A percentile compares a stretch with the other conserved stretches of the same genome.
Evolutionary conservation across 2,113 vertebrate species (phyloP).

Genomic region (Sander vitreus): DNA sequence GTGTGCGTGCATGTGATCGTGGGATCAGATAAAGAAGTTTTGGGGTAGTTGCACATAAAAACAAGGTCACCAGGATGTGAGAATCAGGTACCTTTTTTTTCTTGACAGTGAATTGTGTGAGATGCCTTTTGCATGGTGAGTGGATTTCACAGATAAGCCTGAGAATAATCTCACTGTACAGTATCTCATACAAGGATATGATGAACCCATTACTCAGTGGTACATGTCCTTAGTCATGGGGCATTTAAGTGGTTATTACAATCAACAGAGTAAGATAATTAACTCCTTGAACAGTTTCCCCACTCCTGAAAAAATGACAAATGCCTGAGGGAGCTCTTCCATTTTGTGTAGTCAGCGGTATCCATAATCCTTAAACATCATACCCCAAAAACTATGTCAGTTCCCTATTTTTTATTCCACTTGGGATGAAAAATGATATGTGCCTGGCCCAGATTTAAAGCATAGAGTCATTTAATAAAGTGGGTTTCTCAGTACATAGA

Average conservation of each 20-base stretch:
- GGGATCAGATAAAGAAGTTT: slow-evolving; percentile 52
- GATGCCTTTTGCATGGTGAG: slow-evolving; percentile 28
- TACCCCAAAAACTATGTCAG: slow-evolving; percentile 7
- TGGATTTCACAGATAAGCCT: slow-evolving; percentile 49
- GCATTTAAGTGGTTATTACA: slow-evolving; percentile 12
- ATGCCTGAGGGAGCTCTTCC: slow-evolving; percentile 16
- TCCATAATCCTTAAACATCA: slow-evolving; percentile 22
- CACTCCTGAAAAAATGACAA: slow-evolving; percentile 12
- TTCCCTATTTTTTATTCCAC: slow-evolving; percentile 26
- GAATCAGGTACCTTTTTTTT: slow-evolving; percentile 54
- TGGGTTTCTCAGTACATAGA: background rate
- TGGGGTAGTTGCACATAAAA: slow-evolving; percentile 11
- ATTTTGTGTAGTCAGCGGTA: slow-evolving; percentile 31
- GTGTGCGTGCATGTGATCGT: background rate
- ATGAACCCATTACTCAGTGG: slow-evolving; percentile 40
- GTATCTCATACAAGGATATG: slow-evolving; percentile 5
- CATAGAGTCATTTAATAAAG: slow-evolving; percentile 9
- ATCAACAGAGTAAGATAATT: slow-evolving; percentile 47
- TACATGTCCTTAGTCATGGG: slow-evolving; percentile 25
- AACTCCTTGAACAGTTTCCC: slow-evolving; percentile 29
- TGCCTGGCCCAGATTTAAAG: slow-evolving; percentile 43
- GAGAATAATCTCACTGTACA: slow-evolving; percentile 29
- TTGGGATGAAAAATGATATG: slow-evolving; percentile 8
- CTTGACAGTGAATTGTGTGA: slow-evolving; percentile 33
- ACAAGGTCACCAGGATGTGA: slow-evolving; percentile 66